Base-by-base conservation (phyloP, 2,113 vertebrate genomes). In the Tetrao urogallus region DNA sequence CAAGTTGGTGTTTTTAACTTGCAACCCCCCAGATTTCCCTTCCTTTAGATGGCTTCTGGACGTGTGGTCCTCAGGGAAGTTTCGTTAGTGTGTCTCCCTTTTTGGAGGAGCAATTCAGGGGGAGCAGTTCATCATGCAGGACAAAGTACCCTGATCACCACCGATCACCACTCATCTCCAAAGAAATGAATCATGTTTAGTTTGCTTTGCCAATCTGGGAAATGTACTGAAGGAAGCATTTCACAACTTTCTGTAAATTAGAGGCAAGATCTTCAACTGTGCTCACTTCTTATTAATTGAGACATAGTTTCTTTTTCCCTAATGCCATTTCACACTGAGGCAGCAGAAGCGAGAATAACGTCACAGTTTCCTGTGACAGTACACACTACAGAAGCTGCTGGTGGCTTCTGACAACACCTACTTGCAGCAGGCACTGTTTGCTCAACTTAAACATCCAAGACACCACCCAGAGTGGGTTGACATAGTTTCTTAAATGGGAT, bases 221-320 rank as follows among this genome's bases (percentile, higher is more conserved):
- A 91, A 88, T 30, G 12, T 70, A 84, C 77, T 91, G 45, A 79
- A 77, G 71, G 32, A 92, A 72, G 34, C 25, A 13, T 96, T 95
- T 94, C 96, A 83, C 79, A 96, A 96, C 75, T 94, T 91, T 57
- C 67, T 86, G 92, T 92, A 34, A 92, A 64, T 81, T 88, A 72
- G 84, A 86, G 52, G 22, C 60, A 74, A 82, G 56, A 87, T 86
- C 71, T 40, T 76, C 70, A 82, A 8, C 43, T 47, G 60, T 13
- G 32, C 60, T 77, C 30, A 48, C 80, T 86, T 96, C 64, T 92
- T 74, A 36, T 81, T 85, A n/a, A 88, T 38, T 72, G 73, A 83
- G 65, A 88, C 1, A 5, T 48, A 8, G 2, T 71, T 91, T 92
- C 63, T 89, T 45, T 78, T 94, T 90, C 42, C 20, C 16, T 63